phyloP scores from a whole-genome alignment of 2,888 invertebrate species.

The Lasioglossum figueresi region DNA sequence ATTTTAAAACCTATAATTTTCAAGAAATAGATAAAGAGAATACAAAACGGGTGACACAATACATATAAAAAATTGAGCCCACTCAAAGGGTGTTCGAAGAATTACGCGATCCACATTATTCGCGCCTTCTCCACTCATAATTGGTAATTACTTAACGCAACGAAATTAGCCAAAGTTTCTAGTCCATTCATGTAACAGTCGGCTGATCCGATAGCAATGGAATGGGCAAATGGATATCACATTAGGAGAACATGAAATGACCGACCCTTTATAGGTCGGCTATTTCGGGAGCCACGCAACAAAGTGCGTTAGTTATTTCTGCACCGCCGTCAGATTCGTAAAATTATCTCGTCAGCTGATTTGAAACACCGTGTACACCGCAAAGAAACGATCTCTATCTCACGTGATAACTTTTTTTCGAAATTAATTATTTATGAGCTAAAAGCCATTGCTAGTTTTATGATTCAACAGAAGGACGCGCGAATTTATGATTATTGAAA shows the following conservation, averaged over 20 bases:
- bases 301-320: constrained; percentile 61
- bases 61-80: background rate
- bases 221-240: constrained; percentile 31
- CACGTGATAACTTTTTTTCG: background rate
- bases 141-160: constrained; percentile 1
- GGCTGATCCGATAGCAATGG: background rate
- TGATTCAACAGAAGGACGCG: background rate
- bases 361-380: constrained; percentile 19
- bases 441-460: background rate
- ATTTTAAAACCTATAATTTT: background rate
- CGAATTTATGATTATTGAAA: background rate
- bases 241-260: constrained; percentile 51
- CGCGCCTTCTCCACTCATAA: background rate
- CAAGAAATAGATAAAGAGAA: background rate
- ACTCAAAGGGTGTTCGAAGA: background rate
- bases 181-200: background rate
- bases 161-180: background rate
- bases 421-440: background rate
- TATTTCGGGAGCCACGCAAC: constrained; percentile 62
- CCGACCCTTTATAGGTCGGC: constrained; percentile 66
- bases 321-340: constrained; percentile 50
- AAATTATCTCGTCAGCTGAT: constrained; percentile 51
- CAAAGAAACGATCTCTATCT: background rate
- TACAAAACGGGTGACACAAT: too few relatives aligned
- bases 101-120: background rate